phyloP scores from a whole-genome alignment of 2,888 invertebrate genomes.

The Steinernema carpocapsae region DNA sequence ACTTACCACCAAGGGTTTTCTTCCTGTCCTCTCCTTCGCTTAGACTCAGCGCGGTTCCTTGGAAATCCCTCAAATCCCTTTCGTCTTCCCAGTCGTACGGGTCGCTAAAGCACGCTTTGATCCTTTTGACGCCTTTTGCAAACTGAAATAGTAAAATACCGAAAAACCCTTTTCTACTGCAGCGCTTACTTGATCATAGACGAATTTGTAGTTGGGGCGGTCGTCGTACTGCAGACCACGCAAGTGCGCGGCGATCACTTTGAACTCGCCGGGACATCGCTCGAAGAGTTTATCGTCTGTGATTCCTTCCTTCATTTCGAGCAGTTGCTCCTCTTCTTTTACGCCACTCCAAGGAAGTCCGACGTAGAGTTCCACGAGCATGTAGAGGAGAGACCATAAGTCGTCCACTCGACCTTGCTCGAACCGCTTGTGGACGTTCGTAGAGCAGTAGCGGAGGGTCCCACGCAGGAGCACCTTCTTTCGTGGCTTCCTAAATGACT shows the following conservation, averaged over 20 bases:
- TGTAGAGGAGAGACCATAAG: constrained; percentile 54
- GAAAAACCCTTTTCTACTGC: not conserved
- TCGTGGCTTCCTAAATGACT: constrained; percentile 44
- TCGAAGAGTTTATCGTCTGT: constrained; percentile 41
- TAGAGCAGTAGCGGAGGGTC: constrained; percentile 52
- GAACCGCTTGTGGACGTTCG: constrained; percentile 48
- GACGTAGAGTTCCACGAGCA: constrained; percentile 50
- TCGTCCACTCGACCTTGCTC: constrained; percentile 54
- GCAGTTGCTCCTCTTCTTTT: constrained; percentile 49
- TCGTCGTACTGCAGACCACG: constrained; percentile 41
- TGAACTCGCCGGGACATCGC: constrained; percentile 48
- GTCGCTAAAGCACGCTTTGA: constrained; percentile 48
- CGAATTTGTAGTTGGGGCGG: constrained; percentile 51
- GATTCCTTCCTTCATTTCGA: constrained; percentile 41
- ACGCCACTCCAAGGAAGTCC: constrained; percentile 52
- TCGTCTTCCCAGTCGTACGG: constrained; percentile 46
- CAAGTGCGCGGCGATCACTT: constrained; percentile 48
- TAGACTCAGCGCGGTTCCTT: constrained; percentile 48
- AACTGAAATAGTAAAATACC: constrained; percentile 41
- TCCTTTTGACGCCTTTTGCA: constrained; percentile 47
- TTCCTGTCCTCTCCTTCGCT: constrained; percentile 42
- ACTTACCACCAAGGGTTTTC: constrained; percentile 41
- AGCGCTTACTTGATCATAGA: constrained; percentile 45
- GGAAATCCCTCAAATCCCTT: constrained; percentile 37
- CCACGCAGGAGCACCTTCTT: constrained; percentile 50